phyloP scores from a whole-genome alignment of 2,113 vertebrate species.

The Albula glossodonta region DNA sequence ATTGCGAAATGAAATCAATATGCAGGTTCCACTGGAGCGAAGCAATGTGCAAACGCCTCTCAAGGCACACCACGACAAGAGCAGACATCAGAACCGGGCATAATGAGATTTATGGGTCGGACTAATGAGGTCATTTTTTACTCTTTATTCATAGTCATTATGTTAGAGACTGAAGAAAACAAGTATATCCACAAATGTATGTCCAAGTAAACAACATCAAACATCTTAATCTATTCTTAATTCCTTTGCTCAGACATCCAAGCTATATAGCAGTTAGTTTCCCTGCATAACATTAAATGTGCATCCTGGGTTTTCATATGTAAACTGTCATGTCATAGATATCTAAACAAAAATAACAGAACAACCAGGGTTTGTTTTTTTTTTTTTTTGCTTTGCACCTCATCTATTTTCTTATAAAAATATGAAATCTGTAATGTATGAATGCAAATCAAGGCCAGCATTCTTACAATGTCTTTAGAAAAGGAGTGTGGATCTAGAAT shows the following conservation, averaged over 20 bases:
- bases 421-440: not conserved
- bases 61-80: constrained; percentile 25
- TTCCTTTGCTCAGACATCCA: not conserved
- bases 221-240: constrained; percentile 51
- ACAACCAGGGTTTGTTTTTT: not conserved
- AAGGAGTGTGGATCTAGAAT: no score
- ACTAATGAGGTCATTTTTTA: constrained; percentile 53
- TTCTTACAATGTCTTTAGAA: no score
- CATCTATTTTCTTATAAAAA: not conserved
- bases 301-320: not conserved
- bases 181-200: constrained; percentile 50
- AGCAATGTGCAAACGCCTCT: not conserved
- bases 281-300: not conserved
- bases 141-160: constrained; percentile 30
- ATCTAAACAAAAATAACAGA: no score
- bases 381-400: not conserved
- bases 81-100: constrained; percentile 35
- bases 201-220: constrained; percentile 53
- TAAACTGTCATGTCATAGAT: not conserved
- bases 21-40: constrained; percentile 11
- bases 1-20: constrained; percentile 1
- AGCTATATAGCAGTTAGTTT: not conserved
- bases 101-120: constrained; percentile 57
- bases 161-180: constrained; percentile 44
- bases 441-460: not conserved